phyloP scores from a whole-genome alignment of 1,140 invertebrate genomes.

The Diorhabda sublineata region DNA sequence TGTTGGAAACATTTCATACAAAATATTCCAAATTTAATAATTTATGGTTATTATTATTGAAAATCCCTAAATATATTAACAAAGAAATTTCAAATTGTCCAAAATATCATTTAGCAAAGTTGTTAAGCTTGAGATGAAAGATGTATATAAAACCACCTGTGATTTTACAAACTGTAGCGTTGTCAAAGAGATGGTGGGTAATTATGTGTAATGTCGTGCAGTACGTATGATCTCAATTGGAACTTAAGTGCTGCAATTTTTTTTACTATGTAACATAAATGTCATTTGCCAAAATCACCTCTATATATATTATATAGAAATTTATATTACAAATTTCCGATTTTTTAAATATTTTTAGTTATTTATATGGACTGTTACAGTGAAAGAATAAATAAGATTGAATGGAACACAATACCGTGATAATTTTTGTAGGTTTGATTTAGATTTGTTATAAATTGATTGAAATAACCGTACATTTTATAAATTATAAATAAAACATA shows the following conservation, averaged over 20 bases:
- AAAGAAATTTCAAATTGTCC: not conserved
- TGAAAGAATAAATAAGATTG: not conserved
- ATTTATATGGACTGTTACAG: conserved; percentile 25
- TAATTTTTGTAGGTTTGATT: no score
- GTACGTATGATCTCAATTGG: conserved; percentile 14
- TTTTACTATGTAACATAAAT: conserved; percentile 49
- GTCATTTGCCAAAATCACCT: conserved; percentile 49
- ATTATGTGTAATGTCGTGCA: conserved; percentile 13
- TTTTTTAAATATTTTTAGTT: conserved; percentile 35
- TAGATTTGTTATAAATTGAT: no score
- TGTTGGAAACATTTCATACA: no score
- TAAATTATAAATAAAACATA: no score
- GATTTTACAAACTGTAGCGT: conserved; percentile 22
- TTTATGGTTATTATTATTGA: no score
- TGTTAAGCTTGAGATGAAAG: not conserved
- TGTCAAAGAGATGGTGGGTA: conserved; percentile 19
- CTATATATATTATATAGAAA: conserved; percentile 36
- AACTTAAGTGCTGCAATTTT: conserved; percentile 24
- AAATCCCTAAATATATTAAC: no score
- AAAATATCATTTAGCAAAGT: not conserved
- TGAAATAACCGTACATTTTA: no score
- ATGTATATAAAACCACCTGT: conserved; percentile 19
- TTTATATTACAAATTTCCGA: conserved; percentile 22
- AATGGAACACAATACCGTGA: no score
- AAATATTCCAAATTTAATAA: no score